These are phyloP conservation scores for Leptoteleia sp. DNA, from an alignment of 1,140 invertebrate species.

Conservation along the genomic window DNA sequence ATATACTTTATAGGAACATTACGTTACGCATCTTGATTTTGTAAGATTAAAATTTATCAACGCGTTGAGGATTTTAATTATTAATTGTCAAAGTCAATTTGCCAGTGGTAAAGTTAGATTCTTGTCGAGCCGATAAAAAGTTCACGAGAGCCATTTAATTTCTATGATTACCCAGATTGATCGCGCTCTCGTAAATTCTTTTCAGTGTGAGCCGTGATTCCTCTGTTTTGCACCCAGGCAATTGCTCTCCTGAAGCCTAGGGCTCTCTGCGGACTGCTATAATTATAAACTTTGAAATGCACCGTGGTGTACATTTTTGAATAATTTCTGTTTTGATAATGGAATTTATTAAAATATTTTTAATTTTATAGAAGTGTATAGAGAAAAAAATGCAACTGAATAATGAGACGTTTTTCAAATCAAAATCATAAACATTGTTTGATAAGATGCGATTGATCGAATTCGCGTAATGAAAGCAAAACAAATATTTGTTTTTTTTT, in stretches of 20 bases:
- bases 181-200: constrained; percentile 32
- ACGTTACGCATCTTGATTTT: too few species aligned
- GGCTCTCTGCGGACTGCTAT: constrained; percentile 18
- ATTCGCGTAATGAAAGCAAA: too few species aligned
- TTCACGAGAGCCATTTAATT: constrained; percentile 35
- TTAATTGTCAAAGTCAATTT: constrained; percentile 3
- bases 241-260: constrained; percentile 18
- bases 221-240: constrained; percentile 23
- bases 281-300: constrained; percentile 38
- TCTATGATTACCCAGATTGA: constrained; percentile 48
- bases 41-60: too few species aligned
- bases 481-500: too few species aligned
- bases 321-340: constrained; percentile 12
- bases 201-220: constrained; percentile 24
- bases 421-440: too few species aligned
- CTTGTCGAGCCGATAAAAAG: constrained; percentile 17
- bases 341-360: too few species aligned
- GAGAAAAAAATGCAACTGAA: too few species aligned
- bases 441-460: too few species aligned
- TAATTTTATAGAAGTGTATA: too few species aligned
- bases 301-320: constrained; percentile 1
- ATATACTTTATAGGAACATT: background rate
- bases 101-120: constrained; percentile 1
- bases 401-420: too few species aligned
- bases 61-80: constrained; percentile 13